Base-by-base conservation (phyloP, 2,888 invertebrate species). In the Nowickia ferox region DNA sequence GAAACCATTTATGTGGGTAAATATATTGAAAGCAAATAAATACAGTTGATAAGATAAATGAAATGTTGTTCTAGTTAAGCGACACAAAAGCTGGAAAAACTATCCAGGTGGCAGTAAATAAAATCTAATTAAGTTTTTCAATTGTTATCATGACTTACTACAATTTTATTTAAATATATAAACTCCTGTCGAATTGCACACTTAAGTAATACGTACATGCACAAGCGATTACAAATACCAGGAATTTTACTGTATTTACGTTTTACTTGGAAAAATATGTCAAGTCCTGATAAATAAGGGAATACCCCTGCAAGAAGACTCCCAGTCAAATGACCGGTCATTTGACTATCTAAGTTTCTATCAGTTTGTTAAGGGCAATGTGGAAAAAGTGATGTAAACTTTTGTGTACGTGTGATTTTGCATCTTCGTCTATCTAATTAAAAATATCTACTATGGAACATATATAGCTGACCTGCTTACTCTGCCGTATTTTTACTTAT, bases 21-120 rank as follows among this genome's bases (percentile, higher is more conserved):
- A 42, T 48, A 59, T 38, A 59, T 46, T 48, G 61, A 46, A 22
- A 55, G 22, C 19, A 30, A 9, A 59, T 17, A 72, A 46, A 55
- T 4, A 8, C n/a, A 17, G n/a, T 15, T 13, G 68, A 78, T 78
- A 65, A 78, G 61, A 69, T 55, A 65, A 75, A 42, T 19, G 19
- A 22, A 44, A 46, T 30, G 22, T 44, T 42, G 19, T 19, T 17
- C 42, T 10, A 11, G 22, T 30, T 15, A 42, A 65, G 8, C 19
- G 40, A n/a, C 42, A 53, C 11, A 44, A 38, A 15, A 46, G 9
- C 4, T 11, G 22, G 46, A 22, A 48, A 44, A 46, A 42, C 22
- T 48, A 66, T 74, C 48, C 40, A 66, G 48, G 44, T 80, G 66
- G n/a, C 22, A 66, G 74, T 74, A 80, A 80, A 80, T 66, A 66